phyloP scores from a whole-genome alignment of 2,888 invertebrate genomes.

The Stomorhina lunata region DNA sequence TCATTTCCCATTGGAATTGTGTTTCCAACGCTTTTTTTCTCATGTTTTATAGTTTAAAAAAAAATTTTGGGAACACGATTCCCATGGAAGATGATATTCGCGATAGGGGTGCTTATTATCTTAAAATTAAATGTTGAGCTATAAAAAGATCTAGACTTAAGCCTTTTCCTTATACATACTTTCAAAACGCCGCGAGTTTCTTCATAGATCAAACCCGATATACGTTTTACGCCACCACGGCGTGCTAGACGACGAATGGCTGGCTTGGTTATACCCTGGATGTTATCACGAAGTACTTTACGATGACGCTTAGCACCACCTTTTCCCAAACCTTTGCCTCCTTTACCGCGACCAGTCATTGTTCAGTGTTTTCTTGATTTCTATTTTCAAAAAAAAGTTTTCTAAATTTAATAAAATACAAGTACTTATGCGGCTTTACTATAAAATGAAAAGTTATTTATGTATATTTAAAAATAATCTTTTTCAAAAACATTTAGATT shows the following conservation, averaged over 20 bases:
- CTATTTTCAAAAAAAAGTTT: not conserved
- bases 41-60: too few species aligned
- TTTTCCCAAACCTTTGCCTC: constrained; percentile 89
- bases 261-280: constrained; percentile 90
- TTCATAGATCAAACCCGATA: constrained; percentile 89
- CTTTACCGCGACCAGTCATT: constrained; percentile 91
- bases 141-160: not conserved
- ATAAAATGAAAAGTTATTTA: not conserved
- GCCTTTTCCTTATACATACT: constrained; percentile 63
- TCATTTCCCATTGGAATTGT: too few species aligned
- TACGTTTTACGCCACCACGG: constrained; percentile 85
- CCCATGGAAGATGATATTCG: too few species aligned
- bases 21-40: too few species aligned
- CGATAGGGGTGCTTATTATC: too few species aligned
- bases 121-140: too few species aligned
- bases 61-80: too few species aligned
- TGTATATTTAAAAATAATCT: not conserved
- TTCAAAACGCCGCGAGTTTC: constrained; percentile 89
- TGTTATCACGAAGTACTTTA: constrained; percentile 89
- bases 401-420: too few species aligned
- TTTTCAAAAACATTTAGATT: not conserved
- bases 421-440: too few species aligned
- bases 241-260: constrained; percentile 88
- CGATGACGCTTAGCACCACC: constrained; percentile 91
- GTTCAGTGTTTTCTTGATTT: constrained; percentile 66